Percentiles rank a stretch among this genome's conserved stretches.
phyloP scores from a whole-genome alignment of 2,888 invertebrate genomes.

The Villa cingulata region DNA sequence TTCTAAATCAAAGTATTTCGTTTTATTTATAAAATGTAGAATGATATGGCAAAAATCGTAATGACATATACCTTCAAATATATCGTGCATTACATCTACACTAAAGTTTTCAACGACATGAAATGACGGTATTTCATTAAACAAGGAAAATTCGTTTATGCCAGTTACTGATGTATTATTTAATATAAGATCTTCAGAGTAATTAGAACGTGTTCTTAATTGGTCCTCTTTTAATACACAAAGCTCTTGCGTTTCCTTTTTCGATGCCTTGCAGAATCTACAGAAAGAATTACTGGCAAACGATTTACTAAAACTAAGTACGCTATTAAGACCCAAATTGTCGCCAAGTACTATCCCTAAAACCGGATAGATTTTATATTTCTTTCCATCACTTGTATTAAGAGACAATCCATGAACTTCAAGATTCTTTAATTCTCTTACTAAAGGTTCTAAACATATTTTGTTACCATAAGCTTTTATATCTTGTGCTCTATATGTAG shows the following conservation, averaged over 20 bases:
- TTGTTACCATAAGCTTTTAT: conserved; percentile 4
- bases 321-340: not conserved
- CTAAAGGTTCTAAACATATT: conserved; percentile 2
- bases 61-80: too few relatives aligned
- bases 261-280: not conserved
- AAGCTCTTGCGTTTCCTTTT: not conserved
- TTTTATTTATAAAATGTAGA: conserved; percentile 2
- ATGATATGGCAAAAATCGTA: conserved; percentile 2
- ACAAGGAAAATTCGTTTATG: conserved; percentile 3
- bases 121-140: conserved; percentile 11
- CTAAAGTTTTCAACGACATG: conserved; percentile 3
- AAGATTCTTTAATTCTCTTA: not conserved
- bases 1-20: conserved; percentile 6
- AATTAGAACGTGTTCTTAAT: not conserved
- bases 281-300: not conserved
- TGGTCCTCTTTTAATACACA: not conserved
- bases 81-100: too few relatives aligned
- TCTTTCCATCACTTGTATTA: not conserved
- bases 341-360: not conserved
- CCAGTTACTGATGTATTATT: conserved; percentile 3
- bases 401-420: not conserved
- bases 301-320: not conserved
- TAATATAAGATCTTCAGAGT: not conserved
- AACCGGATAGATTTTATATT: not conserved
- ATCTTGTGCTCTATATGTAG: conserved; percentile 1